These are phyloP conservation scores for Polymixis flavicincta DNA, from an alignment of 2,888 invertebrate species.

Conservation along the genomic window DNA sequence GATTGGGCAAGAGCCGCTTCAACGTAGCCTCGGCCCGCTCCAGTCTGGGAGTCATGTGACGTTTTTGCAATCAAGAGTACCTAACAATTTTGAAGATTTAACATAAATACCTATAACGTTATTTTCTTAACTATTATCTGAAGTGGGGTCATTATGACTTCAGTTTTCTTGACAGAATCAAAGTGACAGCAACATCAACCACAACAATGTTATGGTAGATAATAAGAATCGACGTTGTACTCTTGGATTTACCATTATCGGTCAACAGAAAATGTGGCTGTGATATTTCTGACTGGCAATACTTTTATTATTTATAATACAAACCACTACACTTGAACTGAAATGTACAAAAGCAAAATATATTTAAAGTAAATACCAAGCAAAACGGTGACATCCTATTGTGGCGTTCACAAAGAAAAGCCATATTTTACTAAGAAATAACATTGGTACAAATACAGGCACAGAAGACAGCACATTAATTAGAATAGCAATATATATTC, in stretches of 20 bases:
- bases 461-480: slow-evolving; percentile 38
- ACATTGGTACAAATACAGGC: slow-evolving; percentile 18
- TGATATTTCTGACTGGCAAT: slow-evolving; percentile 1
- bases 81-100: background rate
- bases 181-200: background rate
- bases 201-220: background rate
- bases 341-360: slow-evolving; percentile 5
- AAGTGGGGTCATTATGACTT: background rate
- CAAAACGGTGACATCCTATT: slow-evolving; percentile 27
- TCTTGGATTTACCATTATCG: background rate
- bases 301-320: background rate
- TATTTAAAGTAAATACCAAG: slow-evolving; percentile 7
- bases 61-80: background rate
- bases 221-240: background rate
- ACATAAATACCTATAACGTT: too few relatives aligned
- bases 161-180: background rate
- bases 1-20: too few relatives aligned
- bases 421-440: slow-evolving; percentile 35
- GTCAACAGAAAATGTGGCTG: background rate
- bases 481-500: slow-evolving; percentile 38
- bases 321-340: background rate
- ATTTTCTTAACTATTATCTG: background rate
- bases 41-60: too few relatives aligned
- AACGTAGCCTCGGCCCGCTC: too few relatives aligned
- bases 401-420: slow-evolving; percentile 38